Base-by-base conservation (phyloP, 1,140 invertebrate species). In the Laupala kohalensis region DNA sequence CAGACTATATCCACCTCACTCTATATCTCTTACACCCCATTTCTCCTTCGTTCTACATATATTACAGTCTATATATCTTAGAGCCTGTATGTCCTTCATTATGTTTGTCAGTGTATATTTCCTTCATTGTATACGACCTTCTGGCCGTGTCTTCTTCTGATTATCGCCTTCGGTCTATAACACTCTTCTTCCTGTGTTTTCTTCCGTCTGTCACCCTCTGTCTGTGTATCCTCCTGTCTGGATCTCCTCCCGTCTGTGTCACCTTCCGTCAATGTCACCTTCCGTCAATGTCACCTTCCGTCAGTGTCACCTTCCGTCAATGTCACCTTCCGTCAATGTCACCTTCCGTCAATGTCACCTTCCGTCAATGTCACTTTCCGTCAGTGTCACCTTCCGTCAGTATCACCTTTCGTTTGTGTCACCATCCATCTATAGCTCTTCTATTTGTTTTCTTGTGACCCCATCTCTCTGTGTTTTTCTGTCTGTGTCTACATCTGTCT, bases 101-200 rank as follows among this genome's bases (percentile, higher is more conserved):
- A 25, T 70, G 64, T 70, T 6, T 64, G 13, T 64, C 69, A 69
- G 4, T 64, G 5, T 70, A 9, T 70, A 6, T 64, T 12, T 70
- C 62, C 67, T 19, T 23, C 64, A 12, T 69, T 69, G n/a, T 53
- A 9, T 69, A n/a, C n/a, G n/a, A n/a, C n/a, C 30, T 62, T 13
- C 28, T 69, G 6, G n/a, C 25, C 13, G 6, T 69, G 26, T 69
- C 29, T 53, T 53, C 25, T 12, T 69, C 25, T 62, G 9, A 64
- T 9, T 28, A 9, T 62, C 68, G 64, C 64, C 13, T 12, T 69
- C 6, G 6, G 24, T 69, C 25, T 69, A 9, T 27, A 19, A 9
- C 9, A 9, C 23, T 23, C 9, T 25, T 69, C n/a, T 67, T 24
- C 23, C 23, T 67, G n/a, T 24, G 9, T 67, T 25, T 67, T 6